Evolutionary conservation across 2,113 vertebrate species (phyloP).

Genomic region (Sylvicapra grimmia): DNA sequence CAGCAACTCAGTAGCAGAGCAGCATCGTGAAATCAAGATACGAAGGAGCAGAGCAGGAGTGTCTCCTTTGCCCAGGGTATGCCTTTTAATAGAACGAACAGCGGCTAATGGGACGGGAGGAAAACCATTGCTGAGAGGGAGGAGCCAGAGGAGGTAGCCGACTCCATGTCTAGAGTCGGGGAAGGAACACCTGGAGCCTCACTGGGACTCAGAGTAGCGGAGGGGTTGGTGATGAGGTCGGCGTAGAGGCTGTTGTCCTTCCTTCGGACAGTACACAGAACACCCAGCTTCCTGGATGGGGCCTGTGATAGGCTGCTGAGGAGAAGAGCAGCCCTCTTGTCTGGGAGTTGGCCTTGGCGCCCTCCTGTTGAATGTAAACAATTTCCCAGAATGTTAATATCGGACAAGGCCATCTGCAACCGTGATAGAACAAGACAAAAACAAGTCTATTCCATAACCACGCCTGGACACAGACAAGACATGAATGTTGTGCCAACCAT

Average conservation of each 20-base stretch:
- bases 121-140: neutral
- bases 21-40: neutral
- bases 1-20: neutral
- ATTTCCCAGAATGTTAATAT: neutral
- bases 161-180: neutral
- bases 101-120: neutral
- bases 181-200: neutral
- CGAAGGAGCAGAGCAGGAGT: neutral
- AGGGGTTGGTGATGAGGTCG: neutral
- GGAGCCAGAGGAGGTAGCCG: neutral
- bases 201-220: neutral
- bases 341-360: neutral
- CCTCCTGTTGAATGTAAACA: neutral
- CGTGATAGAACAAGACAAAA: neutral
- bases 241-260: neutral
- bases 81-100: neutral
- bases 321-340: neutral
- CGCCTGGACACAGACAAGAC: neutral
- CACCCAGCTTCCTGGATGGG: rapidly evolving
- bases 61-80: neutral
- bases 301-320: rapidly evolving
- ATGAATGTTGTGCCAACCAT: neutral
- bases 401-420: neutral
- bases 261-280: neutral
- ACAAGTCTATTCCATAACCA: neutral